Base-by-base conservation (phyloP, 35 echinoderm and acorn worm genomes). In the Ophioderma brevispina region DNA sequence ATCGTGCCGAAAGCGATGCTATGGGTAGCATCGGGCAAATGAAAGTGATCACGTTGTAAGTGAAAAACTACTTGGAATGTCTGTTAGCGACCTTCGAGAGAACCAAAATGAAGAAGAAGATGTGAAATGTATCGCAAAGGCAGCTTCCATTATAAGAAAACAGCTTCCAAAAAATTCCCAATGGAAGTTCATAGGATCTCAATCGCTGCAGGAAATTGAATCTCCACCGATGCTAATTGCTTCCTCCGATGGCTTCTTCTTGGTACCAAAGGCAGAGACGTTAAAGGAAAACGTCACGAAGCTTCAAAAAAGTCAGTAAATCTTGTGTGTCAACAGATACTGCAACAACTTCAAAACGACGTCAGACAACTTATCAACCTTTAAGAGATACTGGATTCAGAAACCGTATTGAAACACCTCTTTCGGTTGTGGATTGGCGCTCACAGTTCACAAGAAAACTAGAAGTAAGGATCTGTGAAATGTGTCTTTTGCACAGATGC, bases 161-260 rank as follows among this genome's bases (percentile, higher is more conserved):
- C 59, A 77, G 35, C 59, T 77, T 77, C 28, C 56, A 39, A 23
- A 30, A 38, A 30, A 18, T 50, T 3, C 34, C 8, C 6, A 77
- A 78, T 87, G 85, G 85, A 78, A 87, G 35, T 87, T 87, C 40
- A 87, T 64, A 87, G 85, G 85, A 50, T 30, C 64, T 35, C 14
- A 78, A 30, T 87, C 85, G 17, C 0, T 87, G 1, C 31, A 31
- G 35, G 85, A 87, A 39, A 77, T 25, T 77, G 19, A 87, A 34
- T 38, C 63, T 40, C 85, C 85, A 50, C 13, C 85, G 1, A 6
- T 76, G 25, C 59, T 87, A 19, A 40, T 64, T 33, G 33, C 32
- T 87, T 87, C 33, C 85, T 87, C 30, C 33, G 85, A 38, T 87
- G 85, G 85, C 19, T 87, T 87, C 85, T 87, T 13, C 25, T 87